Base-by-base conservation (phyloP, 2,888 invertebrate species). In the Thera obeliscata region DNA sequence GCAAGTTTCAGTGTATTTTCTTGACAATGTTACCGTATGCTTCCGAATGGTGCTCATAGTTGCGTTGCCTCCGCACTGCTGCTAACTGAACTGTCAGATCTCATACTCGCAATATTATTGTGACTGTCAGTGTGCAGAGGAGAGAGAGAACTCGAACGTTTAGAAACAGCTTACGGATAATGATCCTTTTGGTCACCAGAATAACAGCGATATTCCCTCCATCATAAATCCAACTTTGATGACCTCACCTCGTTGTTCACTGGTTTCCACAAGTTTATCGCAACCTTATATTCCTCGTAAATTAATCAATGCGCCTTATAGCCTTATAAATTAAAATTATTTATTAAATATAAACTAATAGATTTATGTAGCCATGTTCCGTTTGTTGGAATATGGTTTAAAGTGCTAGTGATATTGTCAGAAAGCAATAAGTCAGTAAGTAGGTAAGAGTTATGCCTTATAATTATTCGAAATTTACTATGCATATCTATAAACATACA, bases 401-500 rank as follows among this genome's bases (percentile, higher is more conserved):
- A 58, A 58, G 59, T 52, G 46, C 50, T 62, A 52, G 61, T 67
- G 62, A 65, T 66, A 63, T 62, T 62, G 64, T 64, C 61, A 46
- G 22, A 64, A 61, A 70, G 74, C 72, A 72, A 72, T 74, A 69
- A 67, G 60, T 54, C 49, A 61, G 1, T 61, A 64, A 61, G 1
- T 61, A 64, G 36, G 7, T 71, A 67, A 70, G 64, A 63, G 48
- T 68, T 43, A 59, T 55, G 64, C 57, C 48, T 69, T 72, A 72
- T 67, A 61, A 43, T 69, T 65, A 49, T 57, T 68, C 61, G 57
- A 64, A 70, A 72, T 71, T 67, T 61, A 74, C 70, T 72, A 66
- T 69, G 73, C 74, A 75, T 75, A 74, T 74, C 73, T 72, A 67
- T 68, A 66, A 67, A 69, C 66, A 70, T 73, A 71, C 74, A 71